Conservation (phyloP, 1,140 invertebrate genomes). For the Neocloeon triangulifer region DNA sequence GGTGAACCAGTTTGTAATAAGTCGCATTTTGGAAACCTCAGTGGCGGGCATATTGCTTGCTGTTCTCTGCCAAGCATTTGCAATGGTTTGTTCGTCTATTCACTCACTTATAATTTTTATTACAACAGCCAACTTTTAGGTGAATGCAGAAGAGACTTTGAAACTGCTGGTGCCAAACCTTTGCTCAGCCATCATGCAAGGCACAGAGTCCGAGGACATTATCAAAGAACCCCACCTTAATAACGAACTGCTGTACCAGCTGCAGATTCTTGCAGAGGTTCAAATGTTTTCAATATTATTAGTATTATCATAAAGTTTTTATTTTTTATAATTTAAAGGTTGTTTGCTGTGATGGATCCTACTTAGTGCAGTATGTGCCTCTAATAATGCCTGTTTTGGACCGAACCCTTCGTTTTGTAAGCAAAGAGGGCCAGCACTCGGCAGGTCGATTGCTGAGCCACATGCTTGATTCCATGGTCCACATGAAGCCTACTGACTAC, state of each 20-base stretch:
- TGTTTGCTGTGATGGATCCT: conserved; percentile 31
- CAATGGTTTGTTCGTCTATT: conserved; percentile 27
- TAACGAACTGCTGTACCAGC: conserved; percentile 52
- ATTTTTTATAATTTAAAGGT: conserved; percentile 19
- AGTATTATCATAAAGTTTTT: conserved; percentile 2
- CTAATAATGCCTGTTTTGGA: conserved; percentile 33
- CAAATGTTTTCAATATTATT: conserved; percentile 2
- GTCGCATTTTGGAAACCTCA: conserved; percentile 53
- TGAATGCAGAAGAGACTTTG: conserved; percentile 35
- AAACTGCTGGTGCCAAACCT: conserved; percentile 48
- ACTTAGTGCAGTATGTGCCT: conserved; percentile 34
- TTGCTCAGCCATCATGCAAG: conserved; percentile 28
- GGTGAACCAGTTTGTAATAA: conserved; percentile 34
- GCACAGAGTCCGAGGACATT: conserved; percentile 32
- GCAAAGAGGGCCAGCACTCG: conserved; percentile 30
- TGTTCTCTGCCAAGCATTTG: conserved; percentile 40
- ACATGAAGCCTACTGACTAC: conserved; percentile 36
- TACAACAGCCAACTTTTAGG: conserved; percentile 16
- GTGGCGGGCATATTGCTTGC: conserved; percentile 58
- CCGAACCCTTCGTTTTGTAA: conserved; percentile 32
- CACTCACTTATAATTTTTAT: conserved; percentile 1
- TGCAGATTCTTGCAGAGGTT: conserved; percentile 51
- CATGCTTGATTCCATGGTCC: conserved; percentile 30
- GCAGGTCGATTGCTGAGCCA: conserved; percentile 22
- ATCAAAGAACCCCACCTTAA: conserved; percentile 50